Evolutionary conservation across 2,888 invertebrate genomes (phyloP), one percentile per base, ranked within the genome.

Genomic region (Taphrorychus bicolor): DNA sequence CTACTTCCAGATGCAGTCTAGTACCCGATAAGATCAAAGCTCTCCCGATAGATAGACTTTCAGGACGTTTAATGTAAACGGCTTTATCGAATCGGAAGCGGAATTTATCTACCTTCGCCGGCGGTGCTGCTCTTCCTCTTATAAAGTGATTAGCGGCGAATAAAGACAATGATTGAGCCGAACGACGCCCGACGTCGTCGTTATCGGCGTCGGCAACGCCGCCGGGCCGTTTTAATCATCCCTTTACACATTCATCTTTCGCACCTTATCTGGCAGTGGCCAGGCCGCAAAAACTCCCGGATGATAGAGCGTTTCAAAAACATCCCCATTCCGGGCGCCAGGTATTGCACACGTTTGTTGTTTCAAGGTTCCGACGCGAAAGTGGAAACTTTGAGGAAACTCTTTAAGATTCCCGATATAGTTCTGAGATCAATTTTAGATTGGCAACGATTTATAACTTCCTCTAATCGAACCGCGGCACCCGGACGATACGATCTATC

Each of bases 371-470:
- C 45, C 5, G 45, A 14, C 45, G 9, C 17, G 32, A 45, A 45
- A 45, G 7, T 45, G 45, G 16, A 14, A 45, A 45, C 45, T 45
- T 32, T 54, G 5, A 32, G 40, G 32, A 32, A 32, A 32, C 32
- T 32, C 32, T 32, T 32, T 32, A 24, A 14, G 57, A 18, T 42
- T n/a, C 21, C 32, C 51, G 53, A 53, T 53, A 22, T 22, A 53
- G 21, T 22, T 53, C 53, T 14, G 9, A 24, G 81, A 81, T 81
- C 81, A 81, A 82, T 82, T 82, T 82, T 81, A 82, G 82, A 82
- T 82, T 82, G 75, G 77, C 75, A 76, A 80, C 80, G 82, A 82
- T 82, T 82, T 82, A 82, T 82, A 82, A 82, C 82, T 82, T 82
- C 82, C 82, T 80, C 77, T 77, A 77, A 77, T 77, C 80, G 77